A percentile compares a stretch with the other conserved stretches of the same genome.
Conservation (phyloP, 2,888 invertebrate genomes). For the Volucella inanis region DNA sequence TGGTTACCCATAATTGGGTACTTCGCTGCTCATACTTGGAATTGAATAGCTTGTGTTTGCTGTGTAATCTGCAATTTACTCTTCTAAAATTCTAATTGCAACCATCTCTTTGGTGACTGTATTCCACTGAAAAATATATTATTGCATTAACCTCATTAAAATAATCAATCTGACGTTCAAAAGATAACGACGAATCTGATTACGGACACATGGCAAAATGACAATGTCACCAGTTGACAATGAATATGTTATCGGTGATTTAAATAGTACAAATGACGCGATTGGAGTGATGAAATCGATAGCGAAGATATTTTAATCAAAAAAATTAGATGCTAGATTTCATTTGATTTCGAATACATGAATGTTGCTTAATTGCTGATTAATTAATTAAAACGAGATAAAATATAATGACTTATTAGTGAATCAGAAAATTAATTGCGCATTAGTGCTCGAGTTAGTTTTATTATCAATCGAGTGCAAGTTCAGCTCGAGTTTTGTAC, state of each 20-base stretch:
- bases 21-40: no score
- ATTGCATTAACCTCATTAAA: not conserved
- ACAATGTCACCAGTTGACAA: constrained; percentile 21
- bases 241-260: constrained; percentile 1
- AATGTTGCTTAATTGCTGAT: not conserved
- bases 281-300: constrained; percentile 2
- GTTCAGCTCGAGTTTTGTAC: no score
- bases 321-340: not conserved
- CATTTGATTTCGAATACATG: not conserved
- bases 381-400: not conserved
- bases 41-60: not conserved
- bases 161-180: not conserved
- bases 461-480: no score
- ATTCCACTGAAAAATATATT: not conserved
- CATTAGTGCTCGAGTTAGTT: not conserved
- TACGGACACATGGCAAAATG: no score
- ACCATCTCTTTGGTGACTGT: not conserved
- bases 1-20: no score
- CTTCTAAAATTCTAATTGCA: constrained; percentile 3
- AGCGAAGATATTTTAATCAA: constrained; percentile 5
- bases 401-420: not conserved
- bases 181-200: no score
- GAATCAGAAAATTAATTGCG: constrained; percentile 10
- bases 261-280: not conserved
- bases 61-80: not conserved